phyloP scores from a whole-genome alignment of 2,797 vertebrate genomes.

The Pelodytes ibericus region DNA sequence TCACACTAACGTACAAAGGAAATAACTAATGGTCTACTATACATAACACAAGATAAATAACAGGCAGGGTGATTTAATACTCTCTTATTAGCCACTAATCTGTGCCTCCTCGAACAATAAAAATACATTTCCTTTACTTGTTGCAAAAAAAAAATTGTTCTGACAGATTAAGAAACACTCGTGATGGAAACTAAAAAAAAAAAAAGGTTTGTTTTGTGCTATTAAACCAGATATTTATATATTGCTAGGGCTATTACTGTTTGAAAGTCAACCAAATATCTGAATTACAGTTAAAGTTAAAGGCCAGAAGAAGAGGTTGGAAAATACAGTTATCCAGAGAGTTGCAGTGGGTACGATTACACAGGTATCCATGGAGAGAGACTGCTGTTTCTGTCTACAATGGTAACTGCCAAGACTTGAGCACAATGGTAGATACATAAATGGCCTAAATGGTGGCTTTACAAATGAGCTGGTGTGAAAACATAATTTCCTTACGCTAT shows the following conservation, averaged over 20 bases:
- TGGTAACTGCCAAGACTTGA: slow-evolving; percentile 46
- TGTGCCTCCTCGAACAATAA: neutral
- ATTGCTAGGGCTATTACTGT: slow-evolving; percentile 37
- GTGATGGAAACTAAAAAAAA: slow-evolving; percentile 11
- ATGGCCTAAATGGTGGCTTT: slow-evolving; percentile 28
- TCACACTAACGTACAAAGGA: no score
- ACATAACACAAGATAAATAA: no score
- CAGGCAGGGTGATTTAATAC: no score
- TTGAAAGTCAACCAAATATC: slow-evolving; percentile 38
- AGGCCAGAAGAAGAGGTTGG: slow-evolving; percentile 33
- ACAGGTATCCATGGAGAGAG: slow-evolving; percentile 53
- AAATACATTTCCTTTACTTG: neutral
- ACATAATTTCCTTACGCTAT: slow-evolving; percentile 44
- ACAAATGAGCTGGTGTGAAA: slow-evolving; percentile 41
- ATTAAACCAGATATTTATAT: slow-evolving; percentile 34
- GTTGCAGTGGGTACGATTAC: slow-evolving; percentile 50
- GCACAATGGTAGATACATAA: slow-evolving; percentile 45
- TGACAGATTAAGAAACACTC: slow-evolving; percentile 3
- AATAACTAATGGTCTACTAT: no score
- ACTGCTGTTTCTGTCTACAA: slow-evolving; percentile 56
- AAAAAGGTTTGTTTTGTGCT: slow-evolving; percentile 6
- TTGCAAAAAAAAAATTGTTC: neutral
- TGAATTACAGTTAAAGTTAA: slow-evolving; percentile 37
- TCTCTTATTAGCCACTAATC: neutral
- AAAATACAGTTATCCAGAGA: slow-evolving; percentile 50